Evolutionary conservation across 2,797 vertebrate genomes (phyloP), one percentile per base, ranked within the genome.

Genomic region (Lepus oiostolus): DNA sequence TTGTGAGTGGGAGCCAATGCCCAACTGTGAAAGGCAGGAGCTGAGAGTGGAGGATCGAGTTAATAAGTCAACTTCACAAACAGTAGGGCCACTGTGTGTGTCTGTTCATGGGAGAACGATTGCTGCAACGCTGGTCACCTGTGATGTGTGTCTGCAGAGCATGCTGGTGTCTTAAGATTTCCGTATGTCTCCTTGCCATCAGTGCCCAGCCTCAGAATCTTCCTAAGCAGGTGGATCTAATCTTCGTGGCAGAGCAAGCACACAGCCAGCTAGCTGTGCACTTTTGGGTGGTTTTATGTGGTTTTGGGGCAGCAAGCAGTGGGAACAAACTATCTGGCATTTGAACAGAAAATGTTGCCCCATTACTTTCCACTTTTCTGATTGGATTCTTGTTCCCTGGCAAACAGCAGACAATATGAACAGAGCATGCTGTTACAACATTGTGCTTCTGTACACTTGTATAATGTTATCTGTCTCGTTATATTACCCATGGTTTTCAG

Each of bases 61-160:
- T 7, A 24, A 4, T 26, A 47, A 47, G 42, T 47, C 42, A 47
- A 1, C 42, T 47, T 47, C 42, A 47, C 42, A 47, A 47, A 47
- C 42, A 47, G 42, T 8, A 24, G 70, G 70, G 70, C 88, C 91
- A 81, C 4, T 11, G 2, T 32, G 8, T 0, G 35, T 11, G 79
- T 91, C 35, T 83, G 71, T 85, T 88, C 50, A 35, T 0, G 26
- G 86, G 58, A 47, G 94, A 68, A 80, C 42, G 42, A 86, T 87
- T 70, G 77, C 79, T 87, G 74, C 72, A 42, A 30, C 16, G 30
- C 83, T 87, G 67, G 92, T 95, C 17, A 14, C 82, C 77, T 91
- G 7, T 67, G 81, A 87, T 8, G 14, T 11, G 65, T 32, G 35
- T 89, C 93, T 87, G 71, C 47, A 92, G n/a, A 60, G 16, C 4